Percentiles rank a stretch among this genome's conserved stretches.
Evolutionary conservation across 2,888 invertebrate genomes (phyloP).

Genomic region (Dendrolimus pini): DNA sequence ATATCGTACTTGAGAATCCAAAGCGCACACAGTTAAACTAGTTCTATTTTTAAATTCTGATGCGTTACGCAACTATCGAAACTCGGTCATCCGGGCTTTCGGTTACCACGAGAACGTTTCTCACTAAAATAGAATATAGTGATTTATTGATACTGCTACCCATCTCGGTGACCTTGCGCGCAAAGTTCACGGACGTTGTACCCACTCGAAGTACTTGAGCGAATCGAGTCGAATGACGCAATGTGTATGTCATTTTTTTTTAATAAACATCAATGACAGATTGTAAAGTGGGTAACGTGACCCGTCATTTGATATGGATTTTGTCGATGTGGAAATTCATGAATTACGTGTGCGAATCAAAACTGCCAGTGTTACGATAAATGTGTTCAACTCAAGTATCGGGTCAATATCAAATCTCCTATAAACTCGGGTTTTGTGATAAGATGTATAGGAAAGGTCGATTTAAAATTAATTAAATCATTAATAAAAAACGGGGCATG

Average conservation of each 20-base stretch:
- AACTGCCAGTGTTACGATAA: no score
- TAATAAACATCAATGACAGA: constrained; percentile 11
- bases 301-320: no score
- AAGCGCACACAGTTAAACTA: background rate
- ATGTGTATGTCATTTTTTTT: constrained; percentile 5
- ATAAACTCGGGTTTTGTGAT: no score
- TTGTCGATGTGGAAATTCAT: no score
- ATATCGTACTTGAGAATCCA: no score
- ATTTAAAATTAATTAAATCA: no score
- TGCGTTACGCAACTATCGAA: constrained; percentile 52
- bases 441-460: no score
- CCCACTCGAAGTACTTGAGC: background rate
- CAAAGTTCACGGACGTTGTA: constrained; percentile 65
- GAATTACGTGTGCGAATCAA: no score
- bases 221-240: background rate
- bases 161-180: constrained; percentile 54
- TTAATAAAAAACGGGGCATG: no score
- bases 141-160: constrained; percentile 34
- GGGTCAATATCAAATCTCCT: no score
- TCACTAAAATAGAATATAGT: constrained; percentile 48
- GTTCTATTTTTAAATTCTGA: constrained; percentile 35
- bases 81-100: constrained; percentile 60
- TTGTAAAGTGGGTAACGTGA: background rate
- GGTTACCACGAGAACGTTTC: constrained; percentile 36
- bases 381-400: no score